Base-by-base conservation (phyloP, 2,888 invertebrate genomes). In the Cancer borealis region DNA sequence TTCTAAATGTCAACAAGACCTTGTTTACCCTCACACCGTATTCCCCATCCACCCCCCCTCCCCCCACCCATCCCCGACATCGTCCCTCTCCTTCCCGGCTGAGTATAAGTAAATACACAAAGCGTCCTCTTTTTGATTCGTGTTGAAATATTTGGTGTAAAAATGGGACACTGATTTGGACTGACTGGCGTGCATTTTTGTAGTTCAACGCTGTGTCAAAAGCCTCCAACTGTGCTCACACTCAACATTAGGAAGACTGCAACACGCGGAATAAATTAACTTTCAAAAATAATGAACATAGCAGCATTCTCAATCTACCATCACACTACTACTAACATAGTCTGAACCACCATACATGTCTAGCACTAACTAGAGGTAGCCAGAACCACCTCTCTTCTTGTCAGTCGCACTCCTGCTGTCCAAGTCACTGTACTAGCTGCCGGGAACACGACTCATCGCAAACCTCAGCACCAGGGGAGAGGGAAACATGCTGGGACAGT, bases 1-100 rank as follows among this genome's bases (percentile, higher is more conserved):
- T 66, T 66, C 66, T 66, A 66, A 66, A 66, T 66, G 66, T 66
- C 66, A 66, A 66, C 66, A 66, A 66, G n/a, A 66, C n/a, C 66
- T 21, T 66, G 66, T 66, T 66, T 66, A 66, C 66, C n/a, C 66
- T 66, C 66, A 66, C 66, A 66, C 66, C 66, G 66, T 66, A 66
- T 66, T 66, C 66, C 21, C 66, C n/a, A n/a, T n/a, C 21, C 66
- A 21, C 66, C n/a, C 66, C 66, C n/a, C n/a, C 66, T 66, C 66
- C n/a, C n/a, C 66, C 1, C 66, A n/a, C n/a, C 54, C 54, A 2
- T 3, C 54, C 54, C 54, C 3, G 2, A 0, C 54, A 1, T 14
- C 3, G n/a, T 14, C 66, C 66, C n/a, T n/a, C 66, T 8, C 66
- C 21, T 4, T 1, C 66, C n/a, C n/a, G 66, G 66, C 66, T 66